Conservation (phyloP, 2,113 vertebrate species). For the zebrafish (Danio rerio) region GRCz12tu NC_133190.1:38100001-38100500, state of each 20-base stretch:
- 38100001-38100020: not conserved
- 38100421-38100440: conserved; percentile 67
- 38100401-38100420: conserved; percentile 67
- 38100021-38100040: not conserved
- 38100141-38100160: conserved; percentile 49
- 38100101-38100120: conserved; percentile 58
- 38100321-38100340: conserved; percentile 18
- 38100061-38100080: conserved; percentile 50
- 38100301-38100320: conserved; percentile 23
- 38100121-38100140: conserved; percentile 39
- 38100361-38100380: not conserved
- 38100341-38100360: conserved; percentile 45
- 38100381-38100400: conserved; percentile 39
- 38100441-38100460: conserved; percentile 54
- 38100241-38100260: conserved; percentile 49
- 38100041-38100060: conserved; percentile 53
- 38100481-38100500: conserved; percentile 74
- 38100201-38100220: conserved; percentile 30
- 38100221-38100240: conserved; percentile 34
- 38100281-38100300: conserved; percentile 41
- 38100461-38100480: conserved; percentile 71
- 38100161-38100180: conserved; percentile 52
- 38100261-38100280: conserved; percentile 38
- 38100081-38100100: conserved; percentile 60
- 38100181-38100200: conserved; percentile 53